Percentiles rank a stretch among this genome's conserved stretches.
Evolutionary conservation across 2,888 invertebrate genomes (phyloP).

Genomic region (Liodrosophila aerea): DNA sequence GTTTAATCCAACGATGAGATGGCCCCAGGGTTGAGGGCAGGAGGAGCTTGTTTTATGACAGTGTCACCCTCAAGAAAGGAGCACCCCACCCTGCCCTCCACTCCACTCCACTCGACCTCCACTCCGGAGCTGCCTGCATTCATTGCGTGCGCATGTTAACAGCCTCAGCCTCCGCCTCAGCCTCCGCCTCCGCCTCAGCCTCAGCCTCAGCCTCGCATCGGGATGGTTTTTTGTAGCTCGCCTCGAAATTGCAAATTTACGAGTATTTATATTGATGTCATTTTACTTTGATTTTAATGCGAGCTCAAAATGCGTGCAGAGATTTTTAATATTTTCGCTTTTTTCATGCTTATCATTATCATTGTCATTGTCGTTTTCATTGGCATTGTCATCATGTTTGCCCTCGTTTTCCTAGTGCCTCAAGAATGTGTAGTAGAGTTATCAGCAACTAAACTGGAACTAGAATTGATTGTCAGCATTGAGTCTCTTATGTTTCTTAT

Average conservation of each 20-base stretch:
- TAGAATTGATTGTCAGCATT: too few relatives aligned
- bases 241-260: conserved; percentile 76
- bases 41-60: conserved; percentile 52
- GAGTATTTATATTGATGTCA: conserved; percentile 79
- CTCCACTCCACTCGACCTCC: neutral
- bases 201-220: too few relatives aligned
- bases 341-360: conserved; percentile 15
- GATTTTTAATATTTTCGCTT: conserved; percentile 69
- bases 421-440: too few relatives aligned
- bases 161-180: too few relatives aligned
- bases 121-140: conserved; percentile 6
- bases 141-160: conserved; percentile 24
- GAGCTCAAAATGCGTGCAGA: conserved; percentile 73
- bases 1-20: conserved; percentile 25
- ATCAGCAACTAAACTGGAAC: too few relatives aligned
- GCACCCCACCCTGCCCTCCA: neutral
- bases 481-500: too few relatives aligned
- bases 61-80: conserved; percentile 32
- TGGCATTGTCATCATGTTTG: conserved; percentile 4
- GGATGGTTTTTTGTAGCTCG: conserved; percentile 38
- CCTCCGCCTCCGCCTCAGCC: too few relatives aligned
- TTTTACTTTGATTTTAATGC: conserved; percentile 79
- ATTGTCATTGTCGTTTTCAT: conserved; percentile 6
- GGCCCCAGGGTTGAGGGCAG: neutral
- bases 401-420: conserved; percentile 1